These are phyloP conservation scores for Drosophila grimshawi DNA, from an alignment of 1,140 invertebrate species.

Conservation along the genomic window DNA sequence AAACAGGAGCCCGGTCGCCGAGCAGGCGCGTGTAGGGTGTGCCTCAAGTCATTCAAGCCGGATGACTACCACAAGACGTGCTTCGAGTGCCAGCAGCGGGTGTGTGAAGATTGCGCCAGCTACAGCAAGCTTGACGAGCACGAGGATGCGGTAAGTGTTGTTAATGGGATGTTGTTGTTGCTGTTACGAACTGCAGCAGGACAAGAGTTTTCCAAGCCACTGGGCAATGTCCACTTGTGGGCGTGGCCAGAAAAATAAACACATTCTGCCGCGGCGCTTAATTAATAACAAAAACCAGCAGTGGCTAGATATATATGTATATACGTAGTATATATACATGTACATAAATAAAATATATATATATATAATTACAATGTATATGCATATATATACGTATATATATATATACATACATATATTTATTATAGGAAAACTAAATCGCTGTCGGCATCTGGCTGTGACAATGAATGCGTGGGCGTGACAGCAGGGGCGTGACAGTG, in stretches of 20 bases:
- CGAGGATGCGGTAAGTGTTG: constrained; percentile 89
- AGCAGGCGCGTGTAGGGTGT: constrained; percentile 92
- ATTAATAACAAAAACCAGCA: constrained; percentile 65
- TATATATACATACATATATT: constrained; percentile 2
- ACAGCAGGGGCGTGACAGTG: constrained; percentile 12
- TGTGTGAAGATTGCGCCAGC: constrained; percentile 96
- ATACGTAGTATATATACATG: constrained; percentile 2
- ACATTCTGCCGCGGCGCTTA: constrained; percentile 59
- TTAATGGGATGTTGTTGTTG: background rate
- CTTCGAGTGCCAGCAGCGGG: constrained; percentile 93
- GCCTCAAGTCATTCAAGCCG: constrained; percentile 93
- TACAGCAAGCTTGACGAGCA: constrained; percentile 93
- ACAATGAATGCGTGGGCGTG: constrained; percentile 43
- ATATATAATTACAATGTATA: background rate
- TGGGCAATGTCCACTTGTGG: constrained; percentile 55
- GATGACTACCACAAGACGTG: constrained; percentile 93
- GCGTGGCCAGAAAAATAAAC: constrained; percentile 54
- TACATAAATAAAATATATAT: background rate
- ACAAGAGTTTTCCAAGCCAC: constrained; percentile 63
- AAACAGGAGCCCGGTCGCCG: constrained; percentile 89
- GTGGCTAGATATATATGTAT: background rate
- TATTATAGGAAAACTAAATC: constrained; percentile 25
- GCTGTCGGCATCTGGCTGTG: constrained; percentile 23
- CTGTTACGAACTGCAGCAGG: constrained; percentile 14
- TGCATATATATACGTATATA: constrained; percentile 1